Evolutionary conservation across 1,140 invertebrate species (phyloP), one percentile per base, ranked within the genome.

Genomic region (Polypedilum vanderplanki): DNA sequence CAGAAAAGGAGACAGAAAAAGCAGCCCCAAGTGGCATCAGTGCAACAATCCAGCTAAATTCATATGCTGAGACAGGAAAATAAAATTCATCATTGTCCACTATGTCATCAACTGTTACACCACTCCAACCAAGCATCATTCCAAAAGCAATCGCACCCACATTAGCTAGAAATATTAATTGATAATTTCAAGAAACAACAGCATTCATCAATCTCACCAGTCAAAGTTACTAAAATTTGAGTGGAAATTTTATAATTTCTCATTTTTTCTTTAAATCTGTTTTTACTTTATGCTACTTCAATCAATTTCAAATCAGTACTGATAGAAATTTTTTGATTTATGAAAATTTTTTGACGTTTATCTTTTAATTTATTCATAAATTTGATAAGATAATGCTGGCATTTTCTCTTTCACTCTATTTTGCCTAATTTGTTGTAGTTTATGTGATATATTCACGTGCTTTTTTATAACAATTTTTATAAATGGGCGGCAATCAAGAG

Each of bases 1-100:
- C 65, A 7, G n/a, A 70, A 20, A 20, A 18, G 9, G 10, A 9
- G 3, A n/a, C 9, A 4, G 65, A 18, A 20, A n/a, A 22, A 20
- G 65, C 65, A n/a, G 46, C 89, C 84, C 76, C 80, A 41, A 81
- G 20, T 0, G 80, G 78, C 33, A 81, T 74, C 18, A 80, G 74
- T 2, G 80, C 79, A 7, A 85, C 86, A 75, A 91, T 87, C 90
- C 89, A 92, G 4, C 88, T 87, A 24, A 87, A 85, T 64, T 90
- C 82, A 0, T 82, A 78, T 0, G 75, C 3, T 0, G 80, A 80
- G 0, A 88, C 80, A 0, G 79, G 7, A 74, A 90, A 85, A 3
- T 70, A 18, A 76, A 85, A 84, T 17, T 79, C 46, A 24, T 78
- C 76, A 7, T 80, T 77, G 0, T 74, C 74, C 57, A 74, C 22